Conservation (phyloP, 2,113 vertebrate genomes). For the Amphiprion percula region DNA sequence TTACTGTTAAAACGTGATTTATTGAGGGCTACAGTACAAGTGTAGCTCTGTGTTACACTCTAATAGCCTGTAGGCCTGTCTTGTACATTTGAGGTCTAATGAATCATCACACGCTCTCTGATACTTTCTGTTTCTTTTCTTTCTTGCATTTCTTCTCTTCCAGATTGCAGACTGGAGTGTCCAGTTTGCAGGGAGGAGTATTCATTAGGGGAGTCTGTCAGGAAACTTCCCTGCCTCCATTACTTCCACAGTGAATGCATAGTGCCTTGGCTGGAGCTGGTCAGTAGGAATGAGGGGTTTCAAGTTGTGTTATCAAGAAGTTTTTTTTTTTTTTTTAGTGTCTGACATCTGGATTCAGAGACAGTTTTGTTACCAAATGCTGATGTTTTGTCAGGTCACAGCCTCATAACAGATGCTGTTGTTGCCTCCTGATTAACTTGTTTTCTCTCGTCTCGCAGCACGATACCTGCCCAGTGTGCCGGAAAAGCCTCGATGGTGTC, state of each 20-base stretch:
- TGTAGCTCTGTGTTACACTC: background rate
- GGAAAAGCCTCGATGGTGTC: slow-evolving; percentile 92
- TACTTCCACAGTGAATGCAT: slow-evolving; percentile 95
- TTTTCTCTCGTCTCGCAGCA: slow-evolving; percentile 83
- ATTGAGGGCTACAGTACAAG: background rate
- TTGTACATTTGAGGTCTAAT: background rate
- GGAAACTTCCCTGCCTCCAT: slow-evolving; percentile 93
- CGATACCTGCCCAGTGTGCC: slow-evolving; percentile 94
- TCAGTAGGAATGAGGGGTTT: background rate
- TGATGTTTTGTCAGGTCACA: background rate
- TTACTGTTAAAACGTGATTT: background rate
- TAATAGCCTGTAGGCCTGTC: background rate
- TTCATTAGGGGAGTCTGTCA: slow-evolving; percentile 86
- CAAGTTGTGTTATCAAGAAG: slow-evolving; percentile 9
- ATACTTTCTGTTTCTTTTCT: slow-evolving; percentile 12
- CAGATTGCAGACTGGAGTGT: slow-evolving; percentile 91
- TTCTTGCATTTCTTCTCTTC: slow-evolving; percentile 7
- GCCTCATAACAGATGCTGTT: background rate
- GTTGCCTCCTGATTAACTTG: background rate
- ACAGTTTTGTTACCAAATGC: background rate
- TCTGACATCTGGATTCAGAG: too few relatives aligned
- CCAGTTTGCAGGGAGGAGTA: slow-evolving; percentile 95
- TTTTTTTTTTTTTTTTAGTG: background rate
- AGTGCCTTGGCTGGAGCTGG: slow-evolving; percentile 95
- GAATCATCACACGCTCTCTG: slow-evolving; percentile 2